phyloP scores from a whole-genome alignment of 2,113 vertebrate genomes.

The Climacteris rufus region DNA sequence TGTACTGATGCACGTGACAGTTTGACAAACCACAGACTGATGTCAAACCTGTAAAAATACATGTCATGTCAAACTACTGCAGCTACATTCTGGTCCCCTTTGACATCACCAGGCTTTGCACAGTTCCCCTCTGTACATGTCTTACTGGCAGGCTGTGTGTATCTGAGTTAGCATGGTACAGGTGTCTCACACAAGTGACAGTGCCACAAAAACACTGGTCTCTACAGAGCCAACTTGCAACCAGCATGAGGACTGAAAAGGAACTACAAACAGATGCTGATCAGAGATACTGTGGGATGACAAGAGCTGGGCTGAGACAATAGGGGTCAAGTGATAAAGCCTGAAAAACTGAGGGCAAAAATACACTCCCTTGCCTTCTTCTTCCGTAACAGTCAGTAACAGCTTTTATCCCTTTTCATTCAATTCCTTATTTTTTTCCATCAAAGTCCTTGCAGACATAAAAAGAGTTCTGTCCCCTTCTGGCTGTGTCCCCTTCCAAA shows the following conservation, averaged over 20 bases:
- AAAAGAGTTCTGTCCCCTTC: not conserved
- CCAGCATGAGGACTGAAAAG: fast-evolving
- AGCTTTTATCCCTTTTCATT: not conserved
- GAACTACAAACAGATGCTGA: not conserved
- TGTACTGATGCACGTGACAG: not conserved
- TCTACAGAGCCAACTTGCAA: not conserved
- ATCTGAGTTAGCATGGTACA: not conserved
- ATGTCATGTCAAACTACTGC: fast-evolving
- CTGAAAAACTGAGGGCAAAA: not conserved
- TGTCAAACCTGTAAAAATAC: not conserved
- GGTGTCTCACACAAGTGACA: fast-evolving
- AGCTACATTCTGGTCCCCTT: not conserved
- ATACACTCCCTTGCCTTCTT: not conserved
- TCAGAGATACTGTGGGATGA: not conserved
- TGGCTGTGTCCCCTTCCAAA: not conserved
- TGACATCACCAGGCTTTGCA: fast-evolving
- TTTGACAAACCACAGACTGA: not conserved
- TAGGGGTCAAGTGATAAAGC: not conserved
- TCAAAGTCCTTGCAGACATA: not conserved
- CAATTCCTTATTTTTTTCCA: not conserved
- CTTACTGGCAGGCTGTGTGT: fast-evolving
- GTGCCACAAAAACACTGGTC: not conserved
- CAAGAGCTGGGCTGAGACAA: not conserved
- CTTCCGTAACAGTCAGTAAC: not conserved
- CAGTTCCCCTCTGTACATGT: too few species aligned